phyloP scores from a whole-genome alignment of 2,113 vertebrate species.

The Astatoreochromis straeleni region DNA sequence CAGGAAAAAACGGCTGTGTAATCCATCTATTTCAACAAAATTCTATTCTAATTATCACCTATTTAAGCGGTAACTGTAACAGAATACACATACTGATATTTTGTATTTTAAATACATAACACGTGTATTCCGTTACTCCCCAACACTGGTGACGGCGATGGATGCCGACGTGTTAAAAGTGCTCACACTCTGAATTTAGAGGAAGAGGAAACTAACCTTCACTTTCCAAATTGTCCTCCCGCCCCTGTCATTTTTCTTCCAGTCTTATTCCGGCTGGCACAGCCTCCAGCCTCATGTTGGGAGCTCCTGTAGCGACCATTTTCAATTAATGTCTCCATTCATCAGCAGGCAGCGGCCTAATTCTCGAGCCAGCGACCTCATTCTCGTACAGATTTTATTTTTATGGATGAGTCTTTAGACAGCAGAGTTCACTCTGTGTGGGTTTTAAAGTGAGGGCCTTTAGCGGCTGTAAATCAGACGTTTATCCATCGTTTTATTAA shows the following conservation, averaged over 20 bases:
- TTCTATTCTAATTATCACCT: not conserved
- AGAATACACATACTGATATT: not conserved
- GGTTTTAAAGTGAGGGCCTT: not conserved
- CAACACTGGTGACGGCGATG: not conserved
- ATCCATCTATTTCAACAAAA: not conserved
- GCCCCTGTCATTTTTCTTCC: not conserved
- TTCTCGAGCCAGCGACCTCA: not conserved
- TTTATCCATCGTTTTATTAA: not conserved
- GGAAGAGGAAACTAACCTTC: not conserved
- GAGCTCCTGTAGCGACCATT: not conserved
- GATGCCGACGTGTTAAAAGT: not conserved
- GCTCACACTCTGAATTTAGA: not conserved
- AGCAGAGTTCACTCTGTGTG: not conserved
- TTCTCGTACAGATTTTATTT: not conserved
- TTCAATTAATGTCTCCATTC: not conserved
- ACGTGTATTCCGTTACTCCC: not conserved
- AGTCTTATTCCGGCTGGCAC: not conserved
- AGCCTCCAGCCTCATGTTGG: not conserved
- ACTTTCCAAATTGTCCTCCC: not conserved
- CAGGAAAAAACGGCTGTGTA: not conserved
- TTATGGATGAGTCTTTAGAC: not conserved
- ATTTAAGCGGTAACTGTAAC: not conserved
- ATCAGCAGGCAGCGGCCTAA: not conserved
- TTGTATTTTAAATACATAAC: not conserved
- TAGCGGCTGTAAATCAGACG: not conserved